These are phyloP conservation scores for Blera fallax DNA, from an alignment of 2,888 invertebrate species.

Conservation along the genomic window DNA sequence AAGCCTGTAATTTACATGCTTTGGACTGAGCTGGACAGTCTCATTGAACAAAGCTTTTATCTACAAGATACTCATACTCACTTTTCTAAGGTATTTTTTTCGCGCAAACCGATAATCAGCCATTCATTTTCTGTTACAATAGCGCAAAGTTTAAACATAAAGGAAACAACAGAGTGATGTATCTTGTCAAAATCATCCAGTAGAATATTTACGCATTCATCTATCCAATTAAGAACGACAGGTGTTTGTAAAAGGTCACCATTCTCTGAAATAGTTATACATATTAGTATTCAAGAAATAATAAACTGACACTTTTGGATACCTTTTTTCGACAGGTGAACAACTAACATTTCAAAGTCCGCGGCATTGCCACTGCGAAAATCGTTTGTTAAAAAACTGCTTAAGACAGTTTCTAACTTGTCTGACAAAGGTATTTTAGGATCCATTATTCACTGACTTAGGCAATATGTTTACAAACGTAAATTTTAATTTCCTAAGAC, in stretches of 20 bases:
- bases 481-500: too few species aligned
- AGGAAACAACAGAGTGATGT: constrained; percentile 83
- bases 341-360: constrained; percentile 86
- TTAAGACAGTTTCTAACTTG: constrained; percentile 75
- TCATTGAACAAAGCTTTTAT: too few species aligned
- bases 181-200: constrained; percentile 78
- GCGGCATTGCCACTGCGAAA: constrained; percentile 82
- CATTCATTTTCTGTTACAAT: constrained; percentile 84
- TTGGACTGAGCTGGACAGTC: too few species aligned
- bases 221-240: constrained; percentile 82
- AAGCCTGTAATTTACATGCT: too few species aligned
- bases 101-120: constrained; percentile 84
- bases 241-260: constrained; percentile 78
- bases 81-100: constrained; percentile 79
- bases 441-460: constrained; percentile 6
- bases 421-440: background rate
- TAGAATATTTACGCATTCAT: constrained; percentile 80
- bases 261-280: constrained; percentile 77
- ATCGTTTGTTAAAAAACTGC: constrained; percentile 77
- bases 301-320: constrained; percentile 80
- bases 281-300: constrained; percentile 77
- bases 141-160: constrained; percentile 86
- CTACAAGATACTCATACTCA: too few species aligned
- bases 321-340: constrained; percentile 83
- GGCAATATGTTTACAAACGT: too few species aligned